phyloP scores from a whole-genome alignment of 2,888 invertebrate species.

The Norana najaformis region DNA sequence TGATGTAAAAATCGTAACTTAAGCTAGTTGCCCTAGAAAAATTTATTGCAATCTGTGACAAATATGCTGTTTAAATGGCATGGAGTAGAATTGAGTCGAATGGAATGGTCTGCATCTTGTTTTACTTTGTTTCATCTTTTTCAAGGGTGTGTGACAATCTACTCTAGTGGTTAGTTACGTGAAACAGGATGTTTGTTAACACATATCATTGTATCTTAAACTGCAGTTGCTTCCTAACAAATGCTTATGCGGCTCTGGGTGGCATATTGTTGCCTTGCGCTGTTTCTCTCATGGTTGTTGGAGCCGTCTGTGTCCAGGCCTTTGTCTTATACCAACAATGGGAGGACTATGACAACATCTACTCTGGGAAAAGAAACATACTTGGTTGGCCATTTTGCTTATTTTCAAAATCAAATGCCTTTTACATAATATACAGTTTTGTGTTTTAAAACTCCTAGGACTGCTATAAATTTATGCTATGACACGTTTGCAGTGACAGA shows the following conservation, averaged over 20 bases:
- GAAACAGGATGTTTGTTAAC: background rate
- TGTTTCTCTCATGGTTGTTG: constrained; percentile 52
- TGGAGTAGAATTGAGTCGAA: background rate
- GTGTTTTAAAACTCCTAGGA: background rate
- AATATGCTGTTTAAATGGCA: background rate
- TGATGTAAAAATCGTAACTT: background rate
- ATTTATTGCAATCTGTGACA: background rate
- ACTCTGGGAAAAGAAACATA: constrained; percentile 55
- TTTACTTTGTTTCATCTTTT: background rate
- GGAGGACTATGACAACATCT: constrained; percentile 60
- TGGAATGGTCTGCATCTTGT: background rate
- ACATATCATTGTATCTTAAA: background rate
- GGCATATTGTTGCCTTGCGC: constrained; percentile 55
- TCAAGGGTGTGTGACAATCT: background rate
- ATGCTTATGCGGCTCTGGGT: constrained; percentile 54
- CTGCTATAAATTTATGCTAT: constrained; percentile 10
- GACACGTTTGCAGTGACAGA: background rate
- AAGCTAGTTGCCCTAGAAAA: background rate
- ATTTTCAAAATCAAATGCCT: background rate
- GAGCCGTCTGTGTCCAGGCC: constrained; percentile 56
- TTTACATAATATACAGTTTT: background rate
- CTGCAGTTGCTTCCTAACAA: constrained; percentile 58
- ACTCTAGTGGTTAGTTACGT: background rate
- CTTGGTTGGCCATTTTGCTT: constrained; percentile 49
- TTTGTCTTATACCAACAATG: constrained; percentile 58